Evolutionary conservation across 2,888 invertebrate species (phyloP), one percentile per base, ranked within the genome.

Genomic region (Pristionchus entomophagus): DNA sequence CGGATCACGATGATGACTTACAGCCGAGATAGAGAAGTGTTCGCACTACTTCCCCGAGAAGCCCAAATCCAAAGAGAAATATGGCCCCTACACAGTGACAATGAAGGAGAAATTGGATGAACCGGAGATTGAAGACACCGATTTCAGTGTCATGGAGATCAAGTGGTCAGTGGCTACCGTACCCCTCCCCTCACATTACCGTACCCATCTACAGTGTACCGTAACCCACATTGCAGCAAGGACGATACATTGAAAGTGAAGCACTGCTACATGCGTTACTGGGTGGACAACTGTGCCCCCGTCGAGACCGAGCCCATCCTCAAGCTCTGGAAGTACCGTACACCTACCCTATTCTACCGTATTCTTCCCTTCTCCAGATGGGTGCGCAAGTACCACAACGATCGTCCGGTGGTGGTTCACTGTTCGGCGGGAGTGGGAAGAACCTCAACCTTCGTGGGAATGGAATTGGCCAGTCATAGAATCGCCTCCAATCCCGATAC

Each of bases 351-450:
- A 26, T 26, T 6, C 26, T 26, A 41, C 41, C n/a, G 41, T 41
- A 45, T 26, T 10, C 41, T 26, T 10, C 26, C n/a, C 10, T 26
- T 3, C 51, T 80, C 22, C 12, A 80, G 78, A 80, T 80, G 78
- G 78, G 78, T 80, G 12, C 78, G 78, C 32, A 59, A 62, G 45
- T 56, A 65, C 1, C 53, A 82, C 59, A 59, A 56, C 53, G 82
- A 59, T 59, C 38, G 26, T n/a, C 86, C 86, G n/a, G 83, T 87
- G n/a, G 80, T 88, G 14, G 88, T 88, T 2, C 88, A 88, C 45
- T 88, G 88, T 65, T 87, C 88, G 62, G 88, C 88, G 2, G 87
- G 88, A 45, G 87, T 88, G 53, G 88, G 88, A 19, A 62, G 88
- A 32, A 88, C 88, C 0, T 86, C 86, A 14, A 87, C 88, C 26